Conservation (phyloP, 2,888 invertebrate species). For the Eustalomyia histrio region DNA sequence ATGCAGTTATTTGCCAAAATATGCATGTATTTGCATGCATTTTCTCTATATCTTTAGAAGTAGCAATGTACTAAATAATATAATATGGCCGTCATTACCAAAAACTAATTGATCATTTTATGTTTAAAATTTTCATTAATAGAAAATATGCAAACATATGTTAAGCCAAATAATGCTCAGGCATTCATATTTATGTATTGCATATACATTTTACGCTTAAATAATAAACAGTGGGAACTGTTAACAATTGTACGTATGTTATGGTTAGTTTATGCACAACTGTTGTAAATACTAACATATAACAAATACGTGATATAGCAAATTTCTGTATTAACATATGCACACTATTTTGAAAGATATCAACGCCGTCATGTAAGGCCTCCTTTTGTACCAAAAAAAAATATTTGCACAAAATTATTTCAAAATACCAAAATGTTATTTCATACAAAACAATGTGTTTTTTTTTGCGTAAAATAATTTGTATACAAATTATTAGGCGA, state of each 20-base stretch:
- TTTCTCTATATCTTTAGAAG: background rate
- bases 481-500: background rate
- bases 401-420: background rate
- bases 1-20: background rate
- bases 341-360: background rate
- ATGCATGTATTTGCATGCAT: background rate
- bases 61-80: background rate
- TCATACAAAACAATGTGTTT: background rate
- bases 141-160: background rate
- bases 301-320: background rate
- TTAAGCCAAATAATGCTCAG: background rate
- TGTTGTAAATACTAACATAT: background rate
- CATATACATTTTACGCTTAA: background rate
- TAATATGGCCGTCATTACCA: slow-evolving; percentile 22
- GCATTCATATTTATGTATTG: background rate
- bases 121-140: slow-evolving; percentile 10
- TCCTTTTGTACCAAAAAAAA: background rate
- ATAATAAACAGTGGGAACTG: background rate
- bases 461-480: background rate
- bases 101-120: slow-evolving; percentile 51
- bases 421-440: background rate
- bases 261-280: too few relatives aligned
- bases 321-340: background rate
- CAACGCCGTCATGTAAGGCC: background rate
- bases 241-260: background rate